Conservation (phyloP, 2,113 vertebrate species). For the Pimephales promelas region DNA sequence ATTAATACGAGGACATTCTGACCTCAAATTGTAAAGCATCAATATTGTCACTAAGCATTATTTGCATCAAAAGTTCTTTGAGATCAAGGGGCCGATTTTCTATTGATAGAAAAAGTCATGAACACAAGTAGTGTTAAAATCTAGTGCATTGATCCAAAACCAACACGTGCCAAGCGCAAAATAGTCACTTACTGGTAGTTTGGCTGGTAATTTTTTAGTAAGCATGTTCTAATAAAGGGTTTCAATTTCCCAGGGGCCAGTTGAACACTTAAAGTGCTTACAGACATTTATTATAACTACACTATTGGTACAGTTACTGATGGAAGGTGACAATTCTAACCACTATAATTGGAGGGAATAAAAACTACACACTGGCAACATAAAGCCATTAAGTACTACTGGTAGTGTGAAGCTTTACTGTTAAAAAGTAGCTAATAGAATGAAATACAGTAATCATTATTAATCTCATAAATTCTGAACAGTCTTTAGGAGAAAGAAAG, state of each 20-base stretch:
- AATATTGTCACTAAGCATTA: not conserved
- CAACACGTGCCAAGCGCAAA: not conserved
- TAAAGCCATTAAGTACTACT: no score
- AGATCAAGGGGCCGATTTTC: not conserved
- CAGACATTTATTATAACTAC: not conserved
- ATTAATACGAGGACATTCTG: not conserved
- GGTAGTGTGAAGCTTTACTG: not conserved
- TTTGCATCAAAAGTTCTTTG: not conserved
- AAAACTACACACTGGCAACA: not conserved
- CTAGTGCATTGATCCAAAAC: not conserved
- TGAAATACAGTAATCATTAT: not conserved
- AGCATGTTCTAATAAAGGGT: not conserved
- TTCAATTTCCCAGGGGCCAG: not conserved
- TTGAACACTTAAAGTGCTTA: not conserved
- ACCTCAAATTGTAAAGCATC: not conserved
- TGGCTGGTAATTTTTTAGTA: not conserved
- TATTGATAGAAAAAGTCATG: no score
- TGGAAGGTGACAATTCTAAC: not conserved
- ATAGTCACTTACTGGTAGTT: not conserved
- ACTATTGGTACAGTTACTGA: not conserved
- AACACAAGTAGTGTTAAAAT: no score
- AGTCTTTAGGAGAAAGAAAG: not conserved
- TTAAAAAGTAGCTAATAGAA: not conserved
- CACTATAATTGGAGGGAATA: not conserved
- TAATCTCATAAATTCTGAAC: not conserved